Evolutionary conservation across 2,888 invertebrate genomes (phyloP), one percentile per base, ranked within the genome.

Genomic region (Diplazon laetatorius): DNA sequence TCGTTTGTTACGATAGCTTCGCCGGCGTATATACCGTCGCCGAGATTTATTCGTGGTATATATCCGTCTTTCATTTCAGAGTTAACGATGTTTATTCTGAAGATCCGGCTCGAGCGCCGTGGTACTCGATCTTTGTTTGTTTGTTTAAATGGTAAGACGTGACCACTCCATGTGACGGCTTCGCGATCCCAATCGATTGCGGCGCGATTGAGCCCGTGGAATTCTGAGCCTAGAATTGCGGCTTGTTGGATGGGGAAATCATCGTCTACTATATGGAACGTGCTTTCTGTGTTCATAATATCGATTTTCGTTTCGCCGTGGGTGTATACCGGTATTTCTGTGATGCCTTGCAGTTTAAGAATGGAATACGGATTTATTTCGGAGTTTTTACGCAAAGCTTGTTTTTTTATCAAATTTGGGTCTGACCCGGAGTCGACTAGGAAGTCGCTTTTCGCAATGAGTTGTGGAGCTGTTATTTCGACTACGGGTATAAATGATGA

Each of bases 401-500:
- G 8, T 0, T n/a, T 12, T 39, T 73, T 73, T 3, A 73, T 73
- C 10, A 74, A 20, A 22, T 74, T 74, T 0, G 66, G 50, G 2
- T 74, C 52, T 10, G 68, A 60, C 9, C 68, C 68, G 1, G 74
- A 68, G 46, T 68, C 74, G 20, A 68, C 74, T 4, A 74, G 22
- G 10, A 74, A 18, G 3, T 75, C 68, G 25, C 62, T 22, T 16
- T 37, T 46, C 10, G 6, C n/a, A 5, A 16, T 39, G 37, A 69
- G n/a, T 22, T 75, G 44, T n/a, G 60, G 52, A 18, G 55, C 5
- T 46, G n/a, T 18, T n/a, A n/a, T n/a, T n/a, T n/a, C n/a, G n/a
- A n/a, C n/a, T n/a, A n/a, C n/a, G n/a, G n/a, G n/a, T n/a, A 20
- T 37, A 44, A 62, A 69, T 18, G 68, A 52, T 10, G 30, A 22